A percentile compares a stretch with the other conserved stretches of the same genome.
phyloP scores from a whole-genome alignment of 1,140 invertebrate species.

The Nylanderia fulva region DNA sequence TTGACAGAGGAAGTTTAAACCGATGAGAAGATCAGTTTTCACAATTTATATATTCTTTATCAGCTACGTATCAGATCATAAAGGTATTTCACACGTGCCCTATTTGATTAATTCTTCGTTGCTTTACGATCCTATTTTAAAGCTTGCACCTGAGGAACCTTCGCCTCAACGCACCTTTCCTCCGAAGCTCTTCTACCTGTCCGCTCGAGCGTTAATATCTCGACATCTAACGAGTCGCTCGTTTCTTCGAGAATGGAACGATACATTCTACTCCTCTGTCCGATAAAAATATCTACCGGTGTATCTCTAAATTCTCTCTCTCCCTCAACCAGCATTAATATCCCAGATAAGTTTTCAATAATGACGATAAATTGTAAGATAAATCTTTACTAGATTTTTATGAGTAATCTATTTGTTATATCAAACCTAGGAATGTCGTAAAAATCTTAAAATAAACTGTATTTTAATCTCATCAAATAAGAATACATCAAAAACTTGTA shows the following conservation, averaged over 20 bases:
- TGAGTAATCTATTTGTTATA: neutral
- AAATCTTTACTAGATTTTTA: neutral
- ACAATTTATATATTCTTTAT: constrained; percentile 67
- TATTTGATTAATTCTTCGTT: constrained; percentile 71
- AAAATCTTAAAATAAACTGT: neutral
- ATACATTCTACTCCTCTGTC: constrained; percentile 23
- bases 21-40: constrained; percentile 41
- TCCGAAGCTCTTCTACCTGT: constrained; percentile 65
- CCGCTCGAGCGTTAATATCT: constrained; percentile 73
- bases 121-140: constrained; percentile 59
- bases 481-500: neutral
- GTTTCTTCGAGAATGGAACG: constrained; percentile 13
- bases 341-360: constrained; percentile 12
- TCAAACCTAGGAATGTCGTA: neutral
- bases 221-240: constrained; percentile 65
- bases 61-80: neutral
- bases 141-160: constrained; percentile 73
- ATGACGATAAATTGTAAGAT: neutral
- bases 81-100: constrained; percentile 61
- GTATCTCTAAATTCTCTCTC: neutral
- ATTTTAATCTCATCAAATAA: neutral
- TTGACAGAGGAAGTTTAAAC: neutral
- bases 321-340: neutral
- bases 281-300: constrained; percentile 35
- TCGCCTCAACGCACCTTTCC: constrained; percentile 54